Percentiles rank a stretch among this genome's conserved stretches.
Conservation (phyloP, 1,140 invertebrate species). For the Littorina saxatilis region DNA sequence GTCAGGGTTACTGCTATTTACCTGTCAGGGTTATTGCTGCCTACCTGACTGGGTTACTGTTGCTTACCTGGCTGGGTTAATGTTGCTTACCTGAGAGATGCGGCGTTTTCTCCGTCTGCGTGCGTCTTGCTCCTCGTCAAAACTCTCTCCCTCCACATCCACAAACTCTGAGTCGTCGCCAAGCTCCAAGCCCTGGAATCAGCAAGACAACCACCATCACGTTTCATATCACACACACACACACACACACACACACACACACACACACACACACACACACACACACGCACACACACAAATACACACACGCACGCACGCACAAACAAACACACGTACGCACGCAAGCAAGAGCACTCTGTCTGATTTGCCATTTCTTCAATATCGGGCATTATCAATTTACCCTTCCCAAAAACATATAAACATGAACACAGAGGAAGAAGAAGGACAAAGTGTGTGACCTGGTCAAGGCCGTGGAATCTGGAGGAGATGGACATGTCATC, state of each 20-base stretch:
- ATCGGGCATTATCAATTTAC: no score
- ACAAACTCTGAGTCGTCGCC: slow-evolving; percentile 83
- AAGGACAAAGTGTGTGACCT: no score
- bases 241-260: slow-evolving; percentile 73
- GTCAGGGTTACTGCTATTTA: no score
- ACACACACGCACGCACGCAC: slow-evolving; percentile 25
- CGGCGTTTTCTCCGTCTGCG: slow-evolving; percentile 48
- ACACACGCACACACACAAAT: not conserved
- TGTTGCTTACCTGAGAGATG: slow-evolving; percentile 18
- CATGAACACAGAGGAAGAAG: no score
- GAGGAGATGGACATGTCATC: slow-evolving; percentile 49
- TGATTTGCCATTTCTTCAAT: no score
- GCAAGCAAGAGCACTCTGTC: no score
- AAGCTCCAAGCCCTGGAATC: slow-evolving; percentile 44
- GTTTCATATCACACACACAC: slow-evolving; percentile 65
- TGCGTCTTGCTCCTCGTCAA: slow-evolving; percentile 54
- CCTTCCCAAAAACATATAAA: no score
- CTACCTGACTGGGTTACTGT: no score
- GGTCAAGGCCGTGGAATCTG: not conserved
- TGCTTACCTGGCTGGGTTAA: no score
- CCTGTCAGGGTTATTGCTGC: no score
- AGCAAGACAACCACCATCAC: not conserved
- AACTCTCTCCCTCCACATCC: slow-evolving; percentile 75
- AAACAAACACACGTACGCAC: no score
- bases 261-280: not conserved